phyloP scores from a whole-genome alignment of 2,113 vertebrate species.

The Lamprotornis superbus region DNA sequence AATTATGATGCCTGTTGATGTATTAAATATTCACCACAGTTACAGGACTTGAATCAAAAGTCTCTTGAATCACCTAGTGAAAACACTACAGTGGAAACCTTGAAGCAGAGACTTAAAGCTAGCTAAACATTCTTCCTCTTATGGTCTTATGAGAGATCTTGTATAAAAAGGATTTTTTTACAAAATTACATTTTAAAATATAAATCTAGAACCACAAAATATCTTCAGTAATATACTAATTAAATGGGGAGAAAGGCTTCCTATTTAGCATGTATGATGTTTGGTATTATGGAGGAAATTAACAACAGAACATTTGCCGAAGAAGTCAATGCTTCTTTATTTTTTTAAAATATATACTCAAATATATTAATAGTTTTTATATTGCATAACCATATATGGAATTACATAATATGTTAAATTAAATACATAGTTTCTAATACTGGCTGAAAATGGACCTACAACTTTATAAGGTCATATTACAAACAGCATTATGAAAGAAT shows the following conservation, averaged over 20 bases:
- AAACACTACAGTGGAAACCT: background rate
- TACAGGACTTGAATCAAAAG: background rate
- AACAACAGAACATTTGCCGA: background rate
- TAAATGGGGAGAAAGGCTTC: background rate
- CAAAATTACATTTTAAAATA: background rate
- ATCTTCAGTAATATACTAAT: background rate
- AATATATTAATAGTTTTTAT: too few relatives aligned
- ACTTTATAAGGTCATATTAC: background rate
- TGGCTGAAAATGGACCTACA: background rate
- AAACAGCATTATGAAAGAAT: background rate
- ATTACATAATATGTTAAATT: background rate
- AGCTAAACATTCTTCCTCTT: background rate
- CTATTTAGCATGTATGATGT: background rate
- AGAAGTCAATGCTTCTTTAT: background rate
- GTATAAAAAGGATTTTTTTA: background rate
- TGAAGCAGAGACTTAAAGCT: background rate
- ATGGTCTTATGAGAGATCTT: background rate
- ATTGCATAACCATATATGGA: background rate
- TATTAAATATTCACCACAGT: background rate
- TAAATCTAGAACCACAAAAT: background rate
- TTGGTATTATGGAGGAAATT: background rate
- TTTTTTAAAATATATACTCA: background rate
- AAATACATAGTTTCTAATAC: background rate
- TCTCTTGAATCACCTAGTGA: background rate
- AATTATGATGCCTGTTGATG: background rate